A percentile compares a stretch with the other conserved stretches of the same genome.
These are phyloP conservation scores for Bergia sp. DNA, from an alignment of 92 coral and sea anemone species.

Conservation along the genomic window DNA sequence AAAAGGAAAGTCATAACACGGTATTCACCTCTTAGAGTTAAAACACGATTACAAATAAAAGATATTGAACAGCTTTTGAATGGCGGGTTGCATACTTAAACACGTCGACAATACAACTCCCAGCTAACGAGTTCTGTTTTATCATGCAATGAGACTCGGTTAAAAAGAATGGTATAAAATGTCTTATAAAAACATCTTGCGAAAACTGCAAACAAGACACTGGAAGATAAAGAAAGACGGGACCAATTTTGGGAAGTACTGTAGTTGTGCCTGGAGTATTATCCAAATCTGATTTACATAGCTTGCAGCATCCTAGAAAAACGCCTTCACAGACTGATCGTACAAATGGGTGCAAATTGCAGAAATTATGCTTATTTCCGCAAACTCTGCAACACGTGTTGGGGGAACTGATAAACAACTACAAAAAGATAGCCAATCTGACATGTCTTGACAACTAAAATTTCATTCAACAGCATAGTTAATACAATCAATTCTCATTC, in stretches of 20 bases:
- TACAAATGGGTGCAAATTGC: not conserved
- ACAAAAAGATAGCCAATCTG: not conserved
- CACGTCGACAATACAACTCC: not conserved
- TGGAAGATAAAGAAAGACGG: not conserved
- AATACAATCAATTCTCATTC: too few relatives aligned
- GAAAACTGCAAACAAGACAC: not conserved
- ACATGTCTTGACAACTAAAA: not conserved
- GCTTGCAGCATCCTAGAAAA: not conserved
- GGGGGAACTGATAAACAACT: not conserved
- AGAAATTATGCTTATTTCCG: not conserved
- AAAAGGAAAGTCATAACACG: not conserved
- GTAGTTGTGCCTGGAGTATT: not conserved
- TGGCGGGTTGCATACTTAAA: not conserved
- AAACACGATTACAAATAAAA: not conserved
- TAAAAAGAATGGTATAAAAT: conserved; percentile 26
- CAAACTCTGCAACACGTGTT: not conserved
- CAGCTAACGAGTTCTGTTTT: not conserved
- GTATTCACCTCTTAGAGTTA: not conserved
- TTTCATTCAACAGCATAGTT: not conserved
- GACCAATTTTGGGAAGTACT: not conserved
- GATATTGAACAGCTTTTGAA: not conserved
- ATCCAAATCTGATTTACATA: not conserved
- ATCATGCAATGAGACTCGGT: conserved; percentile 1
- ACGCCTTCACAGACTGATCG: not conserved
- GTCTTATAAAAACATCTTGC: conserved; percentile 18